Percentiles rank a stretch among this genome's conserved stretches.
These are phyloP conservation scores for Diacarnus erythraeanus DNA, from an alignment of 37 sponge, comb jelly and placozoan genomes.

Conservation along the genomic window DNA sequence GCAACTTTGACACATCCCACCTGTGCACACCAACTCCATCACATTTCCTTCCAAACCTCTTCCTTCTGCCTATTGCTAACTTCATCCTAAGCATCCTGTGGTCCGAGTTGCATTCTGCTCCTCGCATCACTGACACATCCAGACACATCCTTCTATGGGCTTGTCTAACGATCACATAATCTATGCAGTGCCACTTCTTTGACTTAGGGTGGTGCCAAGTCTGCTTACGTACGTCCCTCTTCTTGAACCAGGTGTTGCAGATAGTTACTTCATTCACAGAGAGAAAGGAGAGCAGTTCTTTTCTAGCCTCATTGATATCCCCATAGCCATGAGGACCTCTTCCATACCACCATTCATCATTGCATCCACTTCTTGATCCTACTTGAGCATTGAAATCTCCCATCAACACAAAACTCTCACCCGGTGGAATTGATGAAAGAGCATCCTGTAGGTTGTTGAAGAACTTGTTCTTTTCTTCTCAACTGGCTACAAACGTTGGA, in stretches of 20 bases:
- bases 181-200: not conserved
- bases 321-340: constrained; percentile 49
- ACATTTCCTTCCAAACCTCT: not conserved
- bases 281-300: constrained; percentile 49
- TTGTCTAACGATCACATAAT: not conserved
- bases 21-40: not conserved
- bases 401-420: not conserved
- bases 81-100: constrained; percentile 26
- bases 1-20: constrained; percentile 5
- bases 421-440: constrained; percentile 7
- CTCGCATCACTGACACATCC: constrained; percentile 19
- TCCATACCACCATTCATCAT: constrained; percentile 26
- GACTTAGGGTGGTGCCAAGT: not conserved
- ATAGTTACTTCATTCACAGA: constrained; percentile 34
- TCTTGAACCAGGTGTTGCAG: constrained; percentile 53
- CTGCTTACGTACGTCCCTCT: constrained; percentile 17
- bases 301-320: constrained; percentile 44
- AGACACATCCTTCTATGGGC: constrained; percentile 16
- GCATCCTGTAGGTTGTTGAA: constrained; percentile 2
- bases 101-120: constrained; percentile 31
- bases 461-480: constrained; percentile 11
- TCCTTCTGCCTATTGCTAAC: not conserved
- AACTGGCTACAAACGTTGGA: constrained; percentile 17
- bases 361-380: not conserved
- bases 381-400: constrained; percentile 31